These are phyloP conservation scores for Girardinus metallicus DNA, from an alignment of 2,797 vertebrate genomes.

Conservation along the genomic window DNA sequence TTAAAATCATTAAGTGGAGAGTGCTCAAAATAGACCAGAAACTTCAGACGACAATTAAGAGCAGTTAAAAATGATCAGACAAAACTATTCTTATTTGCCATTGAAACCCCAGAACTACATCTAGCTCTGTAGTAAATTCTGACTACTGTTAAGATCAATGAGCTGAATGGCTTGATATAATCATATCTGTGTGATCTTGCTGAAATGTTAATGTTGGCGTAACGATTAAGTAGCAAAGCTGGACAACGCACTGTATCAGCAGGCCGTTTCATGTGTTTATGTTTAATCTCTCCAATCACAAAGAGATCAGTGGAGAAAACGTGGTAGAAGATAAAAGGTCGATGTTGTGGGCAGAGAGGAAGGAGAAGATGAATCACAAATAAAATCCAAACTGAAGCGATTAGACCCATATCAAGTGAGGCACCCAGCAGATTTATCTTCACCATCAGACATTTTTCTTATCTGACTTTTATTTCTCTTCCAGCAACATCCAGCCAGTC, in stretches of 20 bases:
- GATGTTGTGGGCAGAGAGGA: slow-evolving; percentile 43
- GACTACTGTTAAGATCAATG: slow-evolving; percentile 50
- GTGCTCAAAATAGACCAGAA: slow-evolving; percentile 54
- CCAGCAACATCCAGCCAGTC: slow-evolving; percentile 20
- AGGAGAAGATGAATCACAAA: slow-evolving; percentile 59
- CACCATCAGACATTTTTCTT: slow-evolving; percentile 53
- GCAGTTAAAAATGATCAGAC: slow-evolving; percentile 67
- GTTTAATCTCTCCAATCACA: slow-evolving; percentile 38
- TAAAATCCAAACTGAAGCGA: slow-evolving; percentile 60
- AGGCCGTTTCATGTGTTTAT: slow-evolving; percentile 20
- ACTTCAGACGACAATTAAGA: slow-evolving; percentile 63
- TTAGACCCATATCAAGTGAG: slow-evolving; percentile 65
- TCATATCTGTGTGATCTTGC: slow-evolving; percentile 43
- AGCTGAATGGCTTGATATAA: slow-evolving; percentile 41
- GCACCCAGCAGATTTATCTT: slow-evolving; percentile 42
- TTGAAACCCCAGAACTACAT: slow-evolving; percentile 35
- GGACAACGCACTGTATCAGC: slow-evolving; percentile 5
- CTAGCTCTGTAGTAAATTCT: slow-evolving; percentile 27
- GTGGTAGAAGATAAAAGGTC: slow-evolving; percentile 35
- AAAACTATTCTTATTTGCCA: slow-evolving; percentile 52
- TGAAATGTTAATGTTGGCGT: slow-evolving; percentile 44
- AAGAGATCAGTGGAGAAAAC: slow-evolving; percentile 33
- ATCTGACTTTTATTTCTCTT: slow-evolving; percentile 68
- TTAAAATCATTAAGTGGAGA: slow-evolving; percentile 59
- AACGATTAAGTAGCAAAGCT: slow-evolving; percentile 17